phyloP scores from a whole-genome alignment of 2,888 invertebrate species.

The Callosobruchus maculatus region DNA sequence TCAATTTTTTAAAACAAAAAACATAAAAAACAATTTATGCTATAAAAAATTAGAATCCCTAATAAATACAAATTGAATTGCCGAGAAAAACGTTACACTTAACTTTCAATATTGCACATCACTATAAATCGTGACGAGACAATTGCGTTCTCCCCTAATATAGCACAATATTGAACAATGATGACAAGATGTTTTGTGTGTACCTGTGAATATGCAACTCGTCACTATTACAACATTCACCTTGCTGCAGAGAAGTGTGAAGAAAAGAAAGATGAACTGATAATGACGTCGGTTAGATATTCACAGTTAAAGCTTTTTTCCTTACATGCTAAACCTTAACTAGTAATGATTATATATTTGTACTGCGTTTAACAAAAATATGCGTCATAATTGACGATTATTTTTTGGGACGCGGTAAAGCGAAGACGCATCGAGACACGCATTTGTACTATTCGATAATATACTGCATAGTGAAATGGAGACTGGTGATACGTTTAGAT shows the following conservation, averaged over 20 bases:
- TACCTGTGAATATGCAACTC: conserved; percentile 20
- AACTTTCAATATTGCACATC: conserved; percentile 35
- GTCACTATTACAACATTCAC: conserved; percentile 2
- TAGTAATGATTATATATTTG: conserved; percentile 41
- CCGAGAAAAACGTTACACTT: conserved; percentile 13
- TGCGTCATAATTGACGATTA: conserved; percentile 41
- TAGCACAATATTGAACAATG: conserved; percentile 24
- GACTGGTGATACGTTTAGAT: background rate
- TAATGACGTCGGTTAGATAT: conserved; percentile 4
- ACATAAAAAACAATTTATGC: conserved; percentile 19
- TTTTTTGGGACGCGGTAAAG: conserved; percentile 27
- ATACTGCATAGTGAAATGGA: background rate
- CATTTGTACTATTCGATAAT: background rate
- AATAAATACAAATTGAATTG: conserved; percentile 25
- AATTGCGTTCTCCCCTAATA: conserved; percentile 17
- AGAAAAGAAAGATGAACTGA: conserved; percentile 13
- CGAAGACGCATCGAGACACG: conserved; percentile 35
- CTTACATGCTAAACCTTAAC: conserved; percentile 22
- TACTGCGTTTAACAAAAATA: conserved; percentile 49
- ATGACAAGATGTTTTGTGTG: conserved; percentile 21
- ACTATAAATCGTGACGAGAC: conserved; percentile 28
- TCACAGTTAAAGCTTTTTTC: conserved; percentile 22
- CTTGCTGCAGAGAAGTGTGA: conserved; percentile 10
- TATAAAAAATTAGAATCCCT: conserved; percentile 27
- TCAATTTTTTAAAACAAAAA: conserved; percentile 20